Conservation (phyloP, 2,888 invertebrate species). For the Sipha maydis region DNA sequence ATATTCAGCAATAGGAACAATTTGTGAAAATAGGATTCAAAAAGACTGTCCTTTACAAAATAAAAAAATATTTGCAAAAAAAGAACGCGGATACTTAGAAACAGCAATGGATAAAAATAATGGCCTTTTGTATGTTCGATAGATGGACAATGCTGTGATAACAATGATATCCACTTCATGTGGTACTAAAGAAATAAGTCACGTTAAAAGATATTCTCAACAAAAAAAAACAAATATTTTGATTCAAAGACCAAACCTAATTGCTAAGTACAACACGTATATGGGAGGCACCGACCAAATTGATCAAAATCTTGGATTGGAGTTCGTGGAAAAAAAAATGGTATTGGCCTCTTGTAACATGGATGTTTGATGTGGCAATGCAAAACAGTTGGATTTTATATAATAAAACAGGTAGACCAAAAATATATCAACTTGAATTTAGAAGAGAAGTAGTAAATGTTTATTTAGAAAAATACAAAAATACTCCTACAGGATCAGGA, state of each 20-base stretch:
- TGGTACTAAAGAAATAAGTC: conserved; percentile 9
- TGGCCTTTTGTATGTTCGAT: conserved; percentile 64
- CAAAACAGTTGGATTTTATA: conserved; percentile 36
- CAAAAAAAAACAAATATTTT: too few relatives aligned
- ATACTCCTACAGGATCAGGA: not conserved
- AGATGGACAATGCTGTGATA: too few relatives aligned
- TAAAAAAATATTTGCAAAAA: conserved; percentile 54
- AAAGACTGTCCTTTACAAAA: too few relatives aligned
- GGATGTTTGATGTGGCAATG: conserved; percentile 31
- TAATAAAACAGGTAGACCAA: too few relatives aligned
- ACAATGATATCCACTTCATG: too few relatives aligned
- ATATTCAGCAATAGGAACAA: too few relatives aligned
- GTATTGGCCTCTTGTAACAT: too few relatives aligned
- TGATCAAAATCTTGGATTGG: conserved; percentile 64
- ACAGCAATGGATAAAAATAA: conserved; percentile 56
- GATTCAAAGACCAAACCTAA: too few relatives aligned
- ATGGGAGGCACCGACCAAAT: conserved; percentile 65
- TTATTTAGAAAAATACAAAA: conserved; percentile 32
- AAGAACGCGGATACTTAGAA: conserved; percentile 61
- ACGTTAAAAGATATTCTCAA: not conserved
- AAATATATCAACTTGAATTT: too few relatives aligned
- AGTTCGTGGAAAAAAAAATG: conserved; percentile 64
- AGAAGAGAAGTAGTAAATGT: conserved; percentile 34
- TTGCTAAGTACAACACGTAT: conserved; percentile 64
- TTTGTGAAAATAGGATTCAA: too few relatives aligned